Conservation (phyloP, 2,113 vertebrate species). For the Pterocles orientalis region DNA sequence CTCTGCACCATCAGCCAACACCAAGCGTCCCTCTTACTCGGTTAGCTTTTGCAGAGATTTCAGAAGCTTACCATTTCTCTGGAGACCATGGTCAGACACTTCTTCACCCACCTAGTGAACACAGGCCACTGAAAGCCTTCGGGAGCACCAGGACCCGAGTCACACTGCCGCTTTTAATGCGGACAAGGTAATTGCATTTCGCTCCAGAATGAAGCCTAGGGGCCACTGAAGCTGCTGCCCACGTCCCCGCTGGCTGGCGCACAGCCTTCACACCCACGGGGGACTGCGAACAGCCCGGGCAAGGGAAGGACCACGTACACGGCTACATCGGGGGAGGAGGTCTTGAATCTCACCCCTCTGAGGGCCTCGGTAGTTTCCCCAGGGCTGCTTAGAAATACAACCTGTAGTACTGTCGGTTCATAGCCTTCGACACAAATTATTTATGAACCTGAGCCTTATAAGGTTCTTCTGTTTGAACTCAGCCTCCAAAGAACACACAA, state of each 20-base stretch:
- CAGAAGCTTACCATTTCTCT: neutral
- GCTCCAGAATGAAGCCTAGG: neutral
- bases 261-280: accelerated
- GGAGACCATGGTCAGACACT: accelerated
- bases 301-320: accelerated
- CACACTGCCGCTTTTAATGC: accelerated
- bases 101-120: neutral
- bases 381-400: neutral
- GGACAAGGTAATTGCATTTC: neutral
- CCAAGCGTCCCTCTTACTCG: accelerated
- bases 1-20: neutral
- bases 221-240: neutral
- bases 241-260: accelerated
- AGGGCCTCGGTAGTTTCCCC: accelerated
- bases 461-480: accelerated
- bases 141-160: accelerated
- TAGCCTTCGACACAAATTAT: neutral
- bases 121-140: neutral
- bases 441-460: neutral
- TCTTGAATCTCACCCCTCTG: neutral
- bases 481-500: neutral
- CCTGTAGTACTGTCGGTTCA: neutral
- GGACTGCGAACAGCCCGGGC: neutral
- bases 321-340: accelerated
- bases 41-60: neutral